phyloP scores from a whole-genome alignment of 2,888 invertebrate species.

The Furcula furcula region DNA sequence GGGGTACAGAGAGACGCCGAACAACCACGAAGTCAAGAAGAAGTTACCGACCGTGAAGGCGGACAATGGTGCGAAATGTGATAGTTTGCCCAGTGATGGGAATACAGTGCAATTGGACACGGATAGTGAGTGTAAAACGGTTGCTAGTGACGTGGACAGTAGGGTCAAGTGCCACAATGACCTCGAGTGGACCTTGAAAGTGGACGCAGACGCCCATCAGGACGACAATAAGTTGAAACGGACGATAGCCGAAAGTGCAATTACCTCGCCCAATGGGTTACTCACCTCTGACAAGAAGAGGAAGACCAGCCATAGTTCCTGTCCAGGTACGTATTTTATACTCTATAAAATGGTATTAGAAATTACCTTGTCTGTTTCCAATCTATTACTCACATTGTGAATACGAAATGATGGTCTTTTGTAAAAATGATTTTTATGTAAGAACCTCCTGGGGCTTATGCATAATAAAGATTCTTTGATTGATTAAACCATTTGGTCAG shows the following conservation, averaged over 20 bases:
- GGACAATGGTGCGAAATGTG: slow-evolving; percentile 66
- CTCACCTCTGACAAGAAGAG: slow-evolving; percentile 84
- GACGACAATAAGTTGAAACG: slow-evolving; percentile 59
- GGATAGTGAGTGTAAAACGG: slow-evolving; percentile 53
- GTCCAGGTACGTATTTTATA: slow-evolving; percentile 63
- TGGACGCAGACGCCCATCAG: slow-evolving; percentile 40
- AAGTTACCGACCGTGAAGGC: slow-evolving; percentile 69
- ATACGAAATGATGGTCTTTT: no score
- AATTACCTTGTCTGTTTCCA: no score
- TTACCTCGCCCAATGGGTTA: slow-evolving; percentile 82
- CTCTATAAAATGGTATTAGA: background rate
- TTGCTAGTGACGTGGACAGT: slow-evolving; percentile 68
- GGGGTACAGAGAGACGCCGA: slow-evolving; percentile 72
- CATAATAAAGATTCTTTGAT: no score
- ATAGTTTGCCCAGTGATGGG: slow-evolving; percentile 60
- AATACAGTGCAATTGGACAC: slow-evolving; percentile 61
- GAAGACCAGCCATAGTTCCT: slow-evolving; percentile 82
- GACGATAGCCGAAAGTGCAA: slow-evolving; percentile 68
- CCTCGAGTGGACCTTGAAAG: slow-evolving; percentile 68
- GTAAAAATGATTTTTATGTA: no score
- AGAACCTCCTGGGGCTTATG: no score
- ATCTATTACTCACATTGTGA: no score
- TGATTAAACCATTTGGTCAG: no score
- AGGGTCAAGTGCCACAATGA: slow-evolving; percentile 61
- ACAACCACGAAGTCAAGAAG: slow-evolving; percentile 70